Conservation (phyloP, 2,113 vertebrate species). For the Desmodus rotundus region DNA sequence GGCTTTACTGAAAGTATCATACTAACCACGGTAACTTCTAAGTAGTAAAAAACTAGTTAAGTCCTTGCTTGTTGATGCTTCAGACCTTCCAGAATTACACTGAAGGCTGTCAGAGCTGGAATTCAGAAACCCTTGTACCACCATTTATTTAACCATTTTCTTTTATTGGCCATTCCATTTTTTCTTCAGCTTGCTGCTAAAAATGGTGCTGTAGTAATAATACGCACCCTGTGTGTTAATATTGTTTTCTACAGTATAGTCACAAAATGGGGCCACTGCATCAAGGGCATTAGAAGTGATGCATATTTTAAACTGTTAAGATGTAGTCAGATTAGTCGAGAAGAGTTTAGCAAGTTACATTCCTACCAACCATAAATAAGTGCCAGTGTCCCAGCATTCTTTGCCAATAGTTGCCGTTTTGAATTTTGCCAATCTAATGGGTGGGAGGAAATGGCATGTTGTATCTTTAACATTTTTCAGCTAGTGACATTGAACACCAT, state of each 20-base stretch:
- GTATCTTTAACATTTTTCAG: background rate
- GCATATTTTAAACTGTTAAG: background rate
- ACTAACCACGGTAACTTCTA: background rate
- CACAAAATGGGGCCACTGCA: background rate
- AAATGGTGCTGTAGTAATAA: background rate
- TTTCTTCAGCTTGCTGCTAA: background rate
- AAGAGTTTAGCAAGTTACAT: background rate
- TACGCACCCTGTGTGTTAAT: background rate
- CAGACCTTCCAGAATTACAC: background rate
- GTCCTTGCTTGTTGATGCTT: background rate
- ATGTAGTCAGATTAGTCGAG: background rate
- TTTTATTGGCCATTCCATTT: background rate
- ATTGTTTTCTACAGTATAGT: background rate
- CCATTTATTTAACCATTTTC: background rate
- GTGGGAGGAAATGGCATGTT: background rate
- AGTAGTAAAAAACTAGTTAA: background rate
- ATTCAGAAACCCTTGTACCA: background rate
- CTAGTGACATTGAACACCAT: background rate
- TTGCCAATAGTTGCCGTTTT: background rate
- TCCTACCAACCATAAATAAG: background rate
- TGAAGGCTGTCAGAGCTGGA: background rate
- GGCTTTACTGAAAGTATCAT: background rate
- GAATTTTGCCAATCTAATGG: background rate
- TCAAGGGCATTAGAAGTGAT: background rate
- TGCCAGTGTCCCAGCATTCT: background rate